Base-by-base conservation (phyloP, 2,888 invertebrate species). In the Pseudolycoriella hygida region DNA sequence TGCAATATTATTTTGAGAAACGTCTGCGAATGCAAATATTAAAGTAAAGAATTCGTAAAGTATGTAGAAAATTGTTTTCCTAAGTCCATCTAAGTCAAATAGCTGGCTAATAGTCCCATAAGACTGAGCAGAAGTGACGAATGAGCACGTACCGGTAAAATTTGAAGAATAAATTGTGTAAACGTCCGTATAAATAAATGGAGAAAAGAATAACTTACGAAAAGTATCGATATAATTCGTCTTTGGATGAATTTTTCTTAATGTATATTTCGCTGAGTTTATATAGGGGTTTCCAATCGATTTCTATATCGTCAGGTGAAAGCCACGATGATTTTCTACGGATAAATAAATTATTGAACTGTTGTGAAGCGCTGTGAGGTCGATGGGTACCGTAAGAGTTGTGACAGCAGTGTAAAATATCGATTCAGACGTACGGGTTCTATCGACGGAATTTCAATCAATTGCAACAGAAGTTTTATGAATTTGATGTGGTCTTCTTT, bases 401-500 rank as follows among this genome's bases (percentile, higher is more conserved):
- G 46, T 8, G 47, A 43, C 8, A 53, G 32, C 3, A 49, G 30
- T 1, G 46, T 19, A 19, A 50, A 52, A 41, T 50, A 51, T 59
- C 77, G 78, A 55, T 76, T 74, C 39, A 88, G 68, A 56, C 84
- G 71, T 50, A 75, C 71, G 48, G 82, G 77, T 60, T 89, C 87
- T 47, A 88, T 67, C 53, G 84, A 76, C 38, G 84, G 81, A 54
- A 83, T 78, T 12, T 76, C 73, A 31, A 86, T 64, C 48, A 89
- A 64, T 57, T 90, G 81, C 61, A 80, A 83, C 47, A 81, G 72
- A 46, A 92, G 61, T 56, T 86, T 80, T 40, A 93, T 75, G 42
- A 94, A 71, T 15, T 72, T 66, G 43, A 93, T 72, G 60, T 94
- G 93, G 60, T 93, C 92, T 53, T 85, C 82, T 62, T 92, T 93